Percentiles rank a stretch among this genome's conserved stretches.
Evolutionary conservation across 1,140 invertebrate genomes (phyloP).

Genomic region (Drosophila jambulina): DNA sequence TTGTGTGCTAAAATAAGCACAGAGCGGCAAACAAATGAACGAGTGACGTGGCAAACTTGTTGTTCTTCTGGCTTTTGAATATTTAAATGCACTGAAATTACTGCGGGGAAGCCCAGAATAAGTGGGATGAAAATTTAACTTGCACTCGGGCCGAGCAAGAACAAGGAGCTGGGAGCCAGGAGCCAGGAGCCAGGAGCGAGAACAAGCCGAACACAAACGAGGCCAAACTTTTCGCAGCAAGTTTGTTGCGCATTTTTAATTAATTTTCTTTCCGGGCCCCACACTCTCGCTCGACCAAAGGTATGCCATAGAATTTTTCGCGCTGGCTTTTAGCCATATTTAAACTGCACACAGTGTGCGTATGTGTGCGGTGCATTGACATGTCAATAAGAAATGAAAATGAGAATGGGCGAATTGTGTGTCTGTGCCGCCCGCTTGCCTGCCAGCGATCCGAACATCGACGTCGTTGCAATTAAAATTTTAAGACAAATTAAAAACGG

Average conservation of each 20-base stretch:
- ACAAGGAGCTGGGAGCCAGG: constrained; percentile 19
- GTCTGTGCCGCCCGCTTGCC: constrained; percentile 27
- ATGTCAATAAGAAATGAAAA: constrained; percentile 73
- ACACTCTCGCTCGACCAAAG: constrained; percentile 10
- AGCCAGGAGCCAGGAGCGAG: constrained; percentile 6
- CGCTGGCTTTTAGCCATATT: constrained; percentile 57
- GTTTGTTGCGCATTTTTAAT: constrained; percentile 70
- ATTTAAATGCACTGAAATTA: constrained; percentile 73
- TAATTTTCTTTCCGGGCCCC: constrained; percentile 51
- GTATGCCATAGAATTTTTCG: constrained; percentile 46
- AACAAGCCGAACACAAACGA: constrained; percentile 35
- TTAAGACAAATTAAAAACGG: constrained; percentile 76
- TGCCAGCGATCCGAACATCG: constrained; percentile 39
- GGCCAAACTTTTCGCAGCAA: constrained; percentile 51
- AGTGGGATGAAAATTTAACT: constrained; percentile 54
- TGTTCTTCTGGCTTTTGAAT: constrained; percentile 65
- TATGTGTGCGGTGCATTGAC: constrained; percentile 63
- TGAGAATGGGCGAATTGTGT: constrained; percentile 20
- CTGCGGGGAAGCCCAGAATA: constrained; percentile 37
- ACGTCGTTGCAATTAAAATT: constrained; percentile 71
- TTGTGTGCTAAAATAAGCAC: constrained; percentile 78
- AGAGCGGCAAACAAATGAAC: constrained; percentile 48
- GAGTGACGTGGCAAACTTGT: constrained; percentile 37
- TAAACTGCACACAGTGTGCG: constrained; percentile 21
- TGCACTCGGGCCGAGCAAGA: constrained; percentile 33